A percentile compares a stretch with the other conserved stretches of the same genome.
Evolutionary conservation across 1,140 invertebrate species (phyloP).

Genomic region (Apocrypta bakeri): DNA sequence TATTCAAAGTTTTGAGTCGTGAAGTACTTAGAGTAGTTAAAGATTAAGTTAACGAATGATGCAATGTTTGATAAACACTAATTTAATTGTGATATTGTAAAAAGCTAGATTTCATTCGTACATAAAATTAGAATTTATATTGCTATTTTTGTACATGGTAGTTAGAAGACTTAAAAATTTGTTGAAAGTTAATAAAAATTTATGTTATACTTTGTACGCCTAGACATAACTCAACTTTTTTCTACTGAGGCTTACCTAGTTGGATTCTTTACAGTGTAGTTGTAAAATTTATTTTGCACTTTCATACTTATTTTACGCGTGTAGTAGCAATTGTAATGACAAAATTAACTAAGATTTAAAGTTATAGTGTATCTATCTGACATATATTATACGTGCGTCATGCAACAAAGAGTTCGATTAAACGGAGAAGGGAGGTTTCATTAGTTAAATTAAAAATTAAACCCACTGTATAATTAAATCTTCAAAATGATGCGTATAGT

Average conservation of each 20-base stretch:
- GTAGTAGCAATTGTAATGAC: background rate
- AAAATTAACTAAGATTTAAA: background rate
- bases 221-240: background rate
- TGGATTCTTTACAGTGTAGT: background rate
- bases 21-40: background rate
- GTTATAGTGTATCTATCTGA: background rate
- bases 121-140: conserved; percentile 7
- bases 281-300: conserved; percentile 11
- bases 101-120: background rate
- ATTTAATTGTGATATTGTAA: conserved; percentile 9
- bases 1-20: background rate
- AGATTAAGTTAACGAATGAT: background rate
- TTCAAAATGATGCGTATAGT: conserved; percentile 40
- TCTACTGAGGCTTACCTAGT: background rate
- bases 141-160: conserved; percentile 26
- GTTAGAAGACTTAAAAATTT: background rate
- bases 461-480: conserved; percentile 21
- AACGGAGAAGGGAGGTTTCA: background rate
- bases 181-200: background rate
- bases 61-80: background rate
- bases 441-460: conserved; percentile 38
- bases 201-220: background rate
- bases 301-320: conserved; percentile 16
- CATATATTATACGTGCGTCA: background rate
- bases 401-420: background rate